Conservation (phyloP, 2,888 invertebrate genomes). For the Drosophila infuscata region DNA sequence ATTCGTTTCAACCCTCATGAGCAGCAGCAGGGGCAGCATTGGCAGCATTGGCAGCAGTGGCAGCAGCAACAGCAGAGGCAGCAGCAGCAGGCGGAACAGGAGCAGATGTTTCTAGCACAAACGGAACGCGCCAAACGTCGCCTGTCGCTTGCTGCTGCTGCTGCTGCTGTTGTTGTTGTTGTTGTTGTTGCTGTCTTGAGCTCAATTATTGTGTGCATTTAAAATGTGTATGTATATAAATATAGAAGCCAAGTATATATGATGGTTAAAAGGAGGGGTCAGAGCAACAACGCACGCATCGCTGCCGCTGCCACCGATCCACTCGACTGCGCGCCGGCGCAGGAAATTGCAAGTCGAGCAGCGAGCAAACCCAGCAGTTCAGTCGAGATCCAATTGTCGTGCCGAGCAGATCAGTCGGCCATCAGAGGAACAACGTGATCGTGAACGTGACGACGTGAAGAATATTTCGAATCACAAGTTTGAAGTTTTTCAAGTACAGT, state of each 20-base stretch:
- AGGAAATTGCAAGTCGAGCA: slow-evolving; percentile 74
- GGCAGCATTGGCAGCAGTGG: slow-evolving; percentile 7
- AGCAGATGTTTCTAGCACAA: slow-evolving; percentile 83
- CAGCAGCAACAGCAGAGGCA: neutral
- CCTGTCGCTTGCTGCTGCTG: slow-evolving; percentile 35
- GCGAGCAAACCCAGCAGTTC: slow-evolving; percentile 51
- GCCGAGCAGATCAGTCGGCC: slow-evolving; percentile 49
- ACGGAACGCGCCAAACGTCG: slow-evolving; percentile 82
- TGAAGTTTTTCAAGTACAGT: slow-evolving; percentile 47
- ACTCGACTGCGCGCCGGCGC: slow-evolving; percentile 75
- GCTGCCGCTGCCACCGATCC: slow-evolving; percentile 50
- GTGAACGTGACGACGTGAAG: slow-evolving; percentile 20
- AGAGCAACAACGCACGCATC: slow-evolving; percentile 46
- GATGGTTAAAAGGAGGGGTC: slow-evolving; percentile 43
- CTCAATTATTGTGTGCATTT: slow-evolving; percentile 57
- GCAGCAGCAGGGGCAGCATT: slow-evolving; percentile 6
- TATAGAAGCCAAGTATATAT: slow-evolving; percentile 46
- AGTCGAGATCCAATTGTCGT: slow-evolving; percentile 71
- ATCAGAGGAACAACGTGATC: slow-evolving; percentile 16
- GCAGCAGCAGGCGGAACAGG: slow-evolving; percentile 56
- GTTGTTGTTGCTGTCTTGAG: slow-evolving; percentile 57
- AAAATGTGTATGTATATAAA: slow-evolving; percentile 18
- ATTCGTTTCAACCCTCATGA: slow-evolving; percentile 74
- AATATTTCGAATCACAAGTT: neutral
- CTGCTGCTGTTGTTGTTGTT: slow-evolving; percentile 23